Percentiles rank a stretch among this genome's conserved stretches.
Evolutionary conservation across 2,888 invertebrate genomes (phyloP).

Genomic region (Xanthorhoe designata): DNA sequence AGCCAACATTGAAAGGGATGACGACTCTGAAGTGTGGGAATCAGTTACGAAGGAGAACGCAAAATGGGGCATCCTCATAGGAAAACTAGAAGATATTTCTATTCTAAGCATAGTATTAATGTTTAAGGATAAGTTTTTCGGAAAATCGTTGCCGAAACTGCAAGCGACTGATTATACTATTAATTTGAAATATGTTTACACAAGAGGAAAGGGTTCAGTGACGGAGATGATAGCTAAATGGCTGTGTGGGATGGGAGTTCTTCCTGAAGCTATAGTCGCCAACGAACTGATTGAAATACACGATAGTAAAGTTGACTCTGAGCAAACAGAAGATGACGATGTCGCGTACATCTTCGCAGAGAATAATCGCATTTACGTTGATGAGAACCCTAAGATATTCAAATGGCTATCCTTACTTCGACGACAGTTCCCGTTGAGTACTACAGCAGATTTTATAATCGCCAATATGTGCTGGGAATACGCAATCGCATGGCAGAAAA

Average conservation of each 20-base stretch:
- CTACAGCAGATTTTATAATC: constrained; percentile 91
- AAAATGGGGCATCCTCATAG: constrained; percentile 94
- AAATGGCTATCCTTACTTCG: constrained; percentile 88
- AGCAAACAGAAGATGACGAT: constrained; percentile 56
- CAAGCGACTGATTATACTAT: constrained; percentile 85
- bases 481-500: constrained; percentile 94
- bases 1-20: constrained; percentile 79
- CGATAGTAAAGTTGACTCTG: constrained; percentile 45
- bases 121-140: constrained; percentile 73
- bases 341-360: constrained; percentile 65
- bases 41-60: constrained; percentile 93
- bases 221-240: constrained; percentile 95
- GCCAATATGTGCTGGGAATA: constrained; percentile 97
- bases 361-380: constrained; percentile 66
- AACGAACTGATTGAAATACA: constrained; percentile 76
- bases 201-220: constrained; percentile 91
- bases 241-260: constrained; percentile 90
- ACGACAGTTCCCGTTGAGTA: constrained; percentile 94
- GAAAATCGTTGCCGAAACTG: constrained; percentile 81
- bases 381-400: constrained; percentile 82
- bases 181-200: constrained; percentile 88
- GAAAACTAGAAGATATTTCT: constrained; percentile 95
- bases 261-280: constrained; percentile 87
- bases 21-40: constrained; percentile 88
- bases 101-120: constrained; percentile 90